phyloP scores from a whole-genome alignment of 2,797 vertebrate species.

The Pterois miles region DNA sequence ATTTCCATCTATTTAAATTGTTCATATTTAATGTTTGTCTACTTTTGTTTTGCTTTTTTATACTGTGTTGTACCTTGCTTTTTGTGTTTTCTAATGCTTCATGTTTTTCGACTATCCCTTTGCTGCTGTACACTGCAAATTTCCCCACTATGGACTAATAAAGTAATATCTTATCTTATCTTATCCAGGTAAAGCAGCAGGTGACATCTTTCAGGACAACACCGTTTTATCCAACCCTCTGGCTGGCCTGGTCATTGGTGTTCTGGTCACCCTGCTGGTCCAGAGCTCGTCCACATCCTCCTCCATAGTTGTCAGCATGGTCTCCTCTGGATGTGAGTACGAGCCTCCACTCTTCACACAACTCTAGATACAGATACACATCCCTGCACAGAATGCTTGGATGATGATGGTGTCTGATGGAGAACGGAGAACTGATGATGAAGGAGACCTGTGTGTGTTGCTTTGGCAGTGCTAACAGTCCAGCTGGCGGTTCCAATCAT shows the following conservation, averaged over 20 bases:
- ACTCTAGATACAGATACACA: background rate
- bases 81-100: too few species aligned
- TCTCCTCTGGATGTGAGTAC: constrained; percentile 92
- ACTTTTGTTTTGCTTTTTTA: too few species aligned
- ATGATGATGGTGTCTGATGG: background rate
- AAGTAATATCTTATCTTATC: too few species aligned
- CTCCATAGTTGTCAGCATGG: constrained; percentile 98
- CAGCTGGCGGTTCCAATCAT: constrained; percentile 91
- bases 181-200: constrained; percentile 89
- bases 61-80: too few species aligned
- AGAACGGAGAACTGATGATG: constrained; percentile 4
- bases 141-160: too few species aligned
- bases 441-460: constrained; percentile 8
- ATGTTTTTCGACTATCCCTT: too few species aligned
- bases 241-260: constrained; percentile 93
- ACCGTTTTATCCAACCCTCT: constrained; percentile 91
- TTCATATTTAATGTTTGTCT: too few species aligned
- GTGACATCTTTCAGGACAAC: constrained; percentile 93
- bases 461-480: constrained; percentile 89
- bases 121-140: too few species aligned
- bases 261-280: constrained; percentile 94
- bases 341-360: background rate
- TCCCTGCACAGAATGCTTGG: background rate
- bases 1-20: too few species aligned
- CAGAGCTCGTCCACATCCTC: constrained; percentile 98